Conservation (phyloP, 2,113 vertebrate genomes). For the Ovibos moschatus region DNA sequence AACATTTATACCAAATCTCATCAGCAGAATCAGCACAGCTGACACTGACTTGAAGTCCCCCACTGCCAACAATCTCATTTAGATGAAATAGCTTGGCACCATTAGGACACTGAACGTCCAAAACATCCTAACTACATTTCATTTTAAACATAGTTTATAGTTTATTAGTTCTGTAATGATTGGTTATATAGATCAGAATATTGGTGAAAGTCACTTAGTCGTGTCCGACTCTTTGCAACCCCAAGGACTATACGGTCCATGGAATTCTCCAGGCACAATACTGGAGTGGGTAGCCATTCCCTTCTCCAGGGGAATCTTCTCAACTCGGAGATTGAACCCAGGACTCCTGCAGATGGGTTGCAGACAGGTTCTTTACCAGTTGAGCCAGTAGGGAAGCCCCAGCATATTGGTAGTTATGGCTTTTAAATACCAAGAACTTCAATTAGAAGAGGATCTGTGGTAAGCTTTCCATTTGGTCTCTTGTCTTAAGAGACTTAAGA, state of each 20-base stretch:
- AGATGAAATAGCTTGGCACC: not conserved
- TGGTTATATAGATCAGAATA: not conserved
- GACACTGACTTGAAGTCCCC: not conserved
- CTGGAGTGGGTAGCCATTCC: not conserved
- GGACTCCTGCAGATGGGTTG: not conserved
- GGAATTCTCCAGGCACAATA: not conserved
- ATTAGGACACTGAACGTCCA: not conserved
- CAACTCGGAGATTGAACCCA: not conserved
- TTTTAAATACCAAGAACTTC: slow-evolving; percentile 43
- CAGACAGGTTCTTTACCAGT: not conserved
- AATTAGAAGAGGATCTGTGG: not conserved
- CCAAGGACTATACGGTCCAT: not conserved
- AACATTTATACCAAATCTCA: not conserved
- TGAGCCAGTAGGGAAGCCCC: not conserved
- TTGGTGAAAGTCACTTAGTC: not conserved
- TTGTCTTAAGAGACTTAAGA: not conserved
- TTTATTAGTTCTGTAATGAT: slow-evolving; percentile 49
- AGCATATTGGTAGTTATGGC: not conserved
- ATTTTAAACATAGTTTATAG: slow-evolving; percentile 59
- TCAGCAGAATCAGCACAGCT: not conserved
- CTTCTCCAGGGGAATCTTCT: not conserved
- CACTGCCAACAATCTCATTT: not conserved
- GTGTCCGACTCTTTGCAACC: not conserved
- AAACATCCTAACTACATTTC: slow-evolving; percentile 55
- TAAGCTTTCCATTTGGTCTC: not conserved